Conservation (phyloP, 92 coral and sea anemone species). For the Epizoanthus ramosus region DNA sequence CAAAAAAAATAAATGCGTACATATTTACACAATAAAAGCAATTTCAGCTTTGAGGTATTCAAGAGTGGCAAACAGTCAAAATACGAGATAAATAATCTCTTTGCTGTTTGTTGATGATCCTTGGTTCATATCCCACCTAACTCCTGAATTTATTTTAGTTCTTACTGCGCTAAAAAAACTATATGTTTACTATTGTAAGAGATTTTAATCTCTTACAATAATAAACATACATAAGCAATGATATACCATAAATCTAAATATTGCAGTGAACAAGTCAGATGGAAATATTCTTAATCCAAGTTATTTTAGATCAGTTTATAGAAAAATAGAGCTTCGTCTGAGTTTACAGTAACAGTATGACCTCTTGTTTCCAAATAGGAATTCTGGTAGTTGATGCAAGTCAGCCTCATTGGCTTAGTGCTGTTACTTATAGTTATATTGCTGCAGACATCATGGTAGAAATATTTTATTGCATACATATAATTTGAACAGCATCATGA, state of each 20-base stretch:
- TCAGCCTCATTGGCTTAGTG: constrained; percentile 1
- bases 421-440: too few relatives aligned
- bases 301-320: constrained; percentile 26
- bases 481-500: constrained; percentile 42
- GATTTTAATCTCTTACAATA: too few relatives aligned
- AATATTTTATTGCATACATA: constrained; percentile 7
- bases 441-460: too few relatives aligned
- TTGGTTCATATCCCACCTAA: constrained; percentile 14
- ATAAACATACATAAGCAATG: constrained; percentile 18
- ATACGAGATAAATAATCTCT: constrained; percentile 30
- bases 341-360: too few relatives aligned
- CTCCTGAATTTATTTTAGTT: constrained; percentile 17
- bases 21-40: constrained; percentile 36
- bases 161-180: constrained; percentile 16
- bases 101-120: constrained; percentile 7
- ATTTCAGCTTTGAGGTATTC: constrained; percentile 20
- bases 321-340: background rate
- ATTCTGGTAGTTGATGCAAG: background rate
- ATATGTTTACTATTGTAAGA: constrained; percentile 18
- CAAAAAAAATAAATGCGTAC: constrained; percentile 20
- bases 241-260: constrained; percentile 9
- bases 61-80: constrained; percentile 25
- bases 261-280: constrained; percentile 38
- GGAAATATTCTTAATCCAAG: constrained; percentile 31
- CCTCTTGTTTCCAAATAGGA: too few relatives aligned